phyloP scores from a whole-genome alignment of 2,797 vertebrate genomes.

The Onychomys arenicola region DNA sequence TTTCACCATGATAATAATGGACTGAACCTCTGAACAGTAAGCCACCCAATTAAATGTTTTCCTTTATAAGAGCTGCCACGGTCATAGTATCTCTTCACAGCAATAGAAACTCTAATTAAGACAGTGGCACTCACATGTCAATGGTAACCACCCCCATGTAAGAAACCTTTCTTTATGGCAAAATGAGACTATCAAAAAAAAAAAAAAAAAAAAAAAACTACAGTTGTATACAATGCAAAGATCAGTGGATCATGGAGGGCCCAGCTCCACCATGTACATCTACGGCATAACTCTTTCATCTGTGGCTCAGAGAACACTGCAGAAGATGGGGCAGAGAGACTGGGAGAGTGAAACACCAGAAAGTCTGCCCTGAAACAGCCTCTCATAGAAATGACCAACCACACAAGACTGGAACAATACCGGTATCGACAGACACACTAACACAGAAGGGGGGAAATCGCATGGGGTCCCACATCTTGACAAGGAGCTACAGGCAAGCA shows the following conservation, averaged over 20 bases:
- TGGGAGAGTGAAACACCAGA: not conserved
- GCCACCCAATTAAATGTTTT: not conserved
- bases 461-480: no score
- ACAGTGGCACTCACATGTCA: not conserved
- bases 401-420: not conserved
- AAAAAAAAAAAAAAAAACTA: not conserved
- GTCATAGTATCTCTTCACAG: not conserved
- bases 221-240: not conserved
- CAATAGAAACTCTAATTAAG: not conserved
- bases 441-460: not conserved
- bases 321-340: not conserved
- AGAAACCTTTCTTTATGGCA: not conserved
- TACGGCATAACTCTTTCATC: not conserved
- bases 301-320: not conserved
- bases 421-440: not conserved
- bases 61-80: not conserved
- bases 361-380: not conserved
- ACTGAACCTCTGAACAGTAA: not conserved
- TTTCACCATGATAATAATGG: not conserved
- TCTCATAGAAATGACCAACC: not conserved
- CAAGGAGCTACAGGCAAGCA: not conserved
- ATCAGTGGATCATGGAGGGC: not conserved
- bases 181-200: not conserved
- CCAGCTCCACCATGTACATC: not conserved
- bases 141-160: not conserved